phyloP scores from a whole-genome alignment of 2,888 invertebrate species.

The Odontomyia ornata region DNA sequence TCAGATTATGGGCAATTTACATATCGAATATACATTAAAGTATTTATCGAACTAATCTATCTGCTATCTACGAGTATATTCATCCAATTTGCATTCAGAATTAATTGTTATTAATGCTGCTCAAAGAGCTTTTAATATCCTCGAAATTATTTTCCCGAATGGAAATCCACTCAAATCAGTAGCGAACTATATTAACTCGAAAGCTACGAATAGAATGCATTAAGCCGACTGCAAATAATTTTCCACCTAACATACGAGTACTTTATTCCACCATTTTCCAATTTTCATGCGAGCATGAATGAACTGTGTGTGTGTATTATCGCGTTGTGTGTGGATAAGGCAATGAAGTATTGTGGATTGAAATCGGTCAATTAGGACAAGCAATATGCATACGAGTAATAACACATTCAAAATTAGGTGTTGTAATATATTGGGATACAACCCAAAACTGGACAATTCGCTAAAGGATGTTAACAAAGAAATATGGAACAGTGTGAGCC shows the following conservation, averaged over 20 bases:
- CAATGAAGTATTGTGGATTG: not conserved
- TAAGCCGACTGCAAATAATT: not conserved
- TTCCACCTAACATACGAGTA: not conserved
- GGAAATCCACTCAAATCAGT: constrained; percentile 3
- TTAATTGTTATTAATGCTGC: constrained; percentile 7
- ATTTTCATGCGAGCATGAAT: not conserved
- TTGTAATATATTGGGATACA: not conserved
- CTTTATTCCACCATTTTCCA: not conserved
- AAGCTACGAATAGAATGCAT: not conserved
- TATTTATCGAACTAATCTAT: too few species aligned
- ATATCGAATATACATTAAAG: constrained; percentile 10
- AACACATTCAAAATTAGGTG: not conserved
- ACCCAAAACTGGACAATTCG: not conserved
- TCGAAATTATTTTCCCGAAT: not conserved
- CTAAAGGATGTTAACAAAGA: too few species aligned
- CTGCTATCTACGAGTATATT: not conserved
- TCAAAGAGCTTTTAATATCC: not conserved
- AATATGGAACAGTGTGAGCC: not conserved
- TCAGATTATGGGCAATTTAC: constrained; percentile 10
- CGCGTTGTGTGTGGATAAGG: not conserved
- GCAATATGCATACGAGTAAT: not conserved
- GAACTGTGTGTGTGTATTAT: too few species aligned
- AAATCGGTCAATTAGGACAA: not conserved
- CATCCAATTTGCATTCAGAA: not conserved
- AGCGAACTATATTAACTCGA: not conserved